Evolutionary conservation across 2,113 vertebrate genomes (phyloP).

Genomic region (Pongo pygmaeus): DNA sequence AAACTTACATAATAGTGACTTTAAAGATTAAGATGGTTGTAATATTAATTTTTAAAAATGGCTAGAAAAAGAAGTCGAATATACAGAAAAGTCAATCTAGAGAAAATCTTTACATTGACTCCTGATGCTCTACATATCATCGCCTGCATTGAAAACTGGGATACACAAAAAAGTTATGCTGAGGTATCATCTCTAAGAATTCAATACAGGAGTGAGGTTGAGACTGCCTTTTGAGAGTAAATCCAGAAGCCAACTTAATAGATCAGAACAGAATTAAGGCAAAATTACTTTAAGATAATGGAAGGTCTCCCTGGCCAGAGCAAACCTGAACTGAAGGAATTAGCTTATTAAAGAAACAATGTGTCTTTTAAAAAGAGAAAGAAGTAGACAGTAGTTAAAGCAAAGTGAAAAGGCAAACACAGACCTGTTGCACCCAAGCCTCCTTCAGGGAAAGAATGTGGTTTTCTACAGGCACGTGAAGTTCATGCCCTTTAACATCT

Average conservation of each 20-base stretch:
- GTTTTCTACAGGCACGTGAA: accelerated
- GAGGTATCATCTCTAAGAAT: neutral
- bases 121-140: accelerated
- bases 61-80: neutral
- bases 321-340: too few species aligned
- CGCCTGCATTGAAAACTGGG: accelerated
- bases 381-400: neutral
- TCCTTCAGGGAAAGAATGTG: accelerated
- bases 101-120: too few species aligned
- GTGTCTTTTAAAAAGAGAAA: neutral
- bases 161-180: neutral
- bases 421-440: accelerated
- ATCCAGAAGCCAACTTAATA: too few species aligned
- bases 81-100: accelerated
- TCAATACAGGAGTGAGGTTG: too few species aligned
- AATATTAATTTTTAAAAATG: neutral
- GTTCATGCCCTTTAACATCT: neutral
- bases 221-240: neutral
- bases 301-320: neutral
- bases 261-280: neutral
- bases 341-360: neutral
- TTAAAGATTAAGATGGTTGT: neutral
- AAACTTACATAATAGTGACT: too few species aligned
- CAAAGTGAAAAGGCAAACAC: neutral
- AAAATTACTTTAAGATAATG: neutral